These are phyloP conservation scores for Pardosa pseudoannulata DNA, from an alignment of 2,888 invertebrate species.

Conservation along the genomic window DNA sequence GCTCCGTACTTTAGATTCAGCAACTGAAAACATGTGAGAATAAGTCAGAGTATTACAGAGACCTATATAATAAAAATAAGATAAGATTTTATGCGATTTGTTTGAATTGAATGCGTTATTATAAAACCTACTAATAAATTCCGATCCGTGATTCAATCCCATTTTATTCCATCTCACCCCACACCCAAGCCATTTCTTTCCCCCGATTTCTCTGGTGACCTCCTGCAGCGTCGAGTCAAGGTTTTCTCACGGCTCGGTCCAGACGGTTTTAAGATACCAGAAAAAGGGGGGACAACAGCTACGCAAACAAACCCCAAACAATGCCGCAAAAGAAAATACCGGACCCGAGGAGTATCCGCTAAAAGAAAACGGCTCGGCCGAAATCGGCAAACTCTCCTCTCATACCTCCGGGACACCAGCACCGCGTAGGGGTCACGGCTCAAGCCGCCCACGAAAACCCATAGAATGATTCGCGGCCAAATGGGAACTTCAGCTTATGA, in stretches of 20 bases:
- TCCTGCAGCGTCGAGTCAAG: slow-evolving; percentile 51
- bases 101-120: no score
- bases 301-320: slow-evolving; percentile 69
- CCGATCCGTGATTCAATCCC: no score
- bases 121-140: no score
- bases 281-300: slow-evolving; percentile 50
- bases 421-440: slow-evolving; percentile 57
- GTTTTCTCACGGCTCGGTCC: slow-evolving; percentile 63
- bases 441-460: slow-evolving; percentile 59
- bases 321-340: slow-evolving; percentile 34
- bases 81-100: no score
- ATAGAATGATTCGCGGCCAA: slow-evolving; percentile 51
- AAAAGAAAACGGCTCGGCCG: slow-evolving; percentile 34
- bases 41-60: no score
- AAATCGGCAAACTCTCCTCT: slow-evolving; percentile 21
- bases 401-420: slow-evolving; percentile 10
- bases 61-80: no score
- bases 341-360: background rate
- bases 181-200: slow-evolving; percentile 1
- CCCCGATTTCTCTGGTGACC: slow-evolving; percentile 45
- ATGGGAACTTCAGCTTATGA: slow-evolving; percentile 31
- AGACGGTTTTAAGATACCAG: background rate
- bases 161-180: background rate
- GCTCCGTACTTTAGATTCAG: no score
- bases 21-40: no score